phyloP scores from a whole-genome alignment of 2,797 vertebrate species.

The Emys orbicularis region DNA sequence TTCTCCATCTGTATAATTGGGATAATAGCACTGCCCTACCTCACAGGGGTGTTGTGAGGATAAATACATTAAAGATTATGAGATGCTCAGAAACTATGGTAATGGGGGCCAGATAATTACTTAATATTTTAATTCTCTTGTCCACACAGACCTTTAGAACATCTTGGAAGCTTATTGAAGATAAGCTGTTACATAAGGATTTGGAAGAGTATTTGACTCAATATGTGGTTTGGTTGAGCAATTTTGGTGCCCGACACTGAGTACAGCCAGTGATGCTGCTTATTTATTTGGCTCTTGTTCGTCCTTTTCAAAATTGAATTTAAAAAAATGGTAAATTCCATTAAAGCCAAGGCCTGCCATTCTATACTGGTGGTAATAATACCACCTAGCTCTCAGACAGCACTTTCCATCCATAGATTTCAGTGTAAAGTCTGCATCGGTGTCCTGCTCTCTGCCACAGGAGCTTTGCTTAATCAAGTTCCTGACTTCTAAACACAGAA shows the following conservation, averaged over 20 bases:
- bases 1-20: background rate
- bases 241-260: background rate
- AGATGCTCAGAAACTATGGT: background rate
- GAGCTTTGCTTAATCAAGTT: background rate
- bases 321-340: background rate
- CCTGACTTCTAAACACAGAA: background rate
- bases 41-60: background rate
- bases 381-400: background rate
- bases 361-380: background rate
- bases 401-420: background rate
- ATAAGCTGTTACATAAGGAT: background rate
- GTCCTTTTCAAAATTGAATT: background rate
- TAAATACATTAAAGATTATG: background rate
- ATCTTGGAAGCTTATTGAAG: background rate
- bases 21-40: background rate
- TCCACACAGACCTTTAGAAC: background rate
- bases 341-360: background rate
- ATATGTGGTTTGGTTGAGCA: background rate
- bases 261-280: background rate
- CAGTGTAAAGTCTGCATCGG: background rate
- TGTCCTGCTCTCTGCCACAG: background rate
- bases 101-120: background rate
- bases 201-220: background rate
- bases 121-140: background rate
- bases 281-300: fast-evolving